Base-by-base conservation (phyloP, 1,140 invertebrate species). In the Hyposmocoma kahamanoa region DNA sequence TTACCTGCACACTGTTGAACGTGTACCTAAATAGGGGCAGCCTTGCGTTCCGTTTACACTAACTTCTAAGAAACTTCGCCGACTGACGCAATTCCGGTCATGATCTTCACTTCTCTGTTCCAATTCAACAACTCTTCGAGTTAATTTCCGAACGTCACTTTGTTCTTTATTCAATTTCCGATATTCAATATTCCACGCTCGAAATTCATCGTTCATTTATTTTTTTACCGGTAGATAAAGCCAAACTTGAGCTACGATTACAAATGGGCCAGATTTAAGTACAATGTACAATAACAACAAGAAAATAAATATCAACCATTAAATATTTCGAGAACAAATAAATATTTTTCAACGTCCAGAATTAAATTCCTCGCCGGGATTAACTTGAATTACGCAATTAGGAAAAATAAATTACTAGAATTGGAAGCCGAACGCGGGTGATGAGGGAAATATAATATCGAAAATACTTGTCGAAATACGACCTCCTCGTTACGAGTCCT, bases 141-240 rank as follows among this genome's bases (percentile, higher is more conserved):
- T 67, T 82, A 83, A 84, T 84, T 84, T 84, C 81, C 81, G 77
- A 81, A 72, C 76, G 75, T 67, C 79, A 83, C 79, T 81, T 81
- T 78, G 79, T 80, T 83, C 77, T 84, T 83, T 84, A 84, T 84
- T 83, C 75, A 83, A 84, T 84, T 82, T 84, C 81, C 81, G 77
- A 74, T 79, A 74, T 72, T 62, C 64, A 54, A 59, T 64, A n/a
- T 72, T 64, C 60, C 49, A 50, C 60, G 57, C 61, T 67, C 62
- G 60, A 67, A 62, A 69, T 77, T 67, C 39, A 60, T 67, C 62
- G 61, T 59, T 46, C 54, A 52, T 38, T 52, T 51, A 56, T 19
- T 55, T 60, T 63, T 60, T 64, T 59, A 41, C 22, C 38, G 19
- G n/a, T n/a, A n/a, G n/a, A n/a, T n/a, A 6, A 28, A 28, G 6